Conservation (phyloP, 23 tunicate genomes). For the Styela plicata region DNA sequence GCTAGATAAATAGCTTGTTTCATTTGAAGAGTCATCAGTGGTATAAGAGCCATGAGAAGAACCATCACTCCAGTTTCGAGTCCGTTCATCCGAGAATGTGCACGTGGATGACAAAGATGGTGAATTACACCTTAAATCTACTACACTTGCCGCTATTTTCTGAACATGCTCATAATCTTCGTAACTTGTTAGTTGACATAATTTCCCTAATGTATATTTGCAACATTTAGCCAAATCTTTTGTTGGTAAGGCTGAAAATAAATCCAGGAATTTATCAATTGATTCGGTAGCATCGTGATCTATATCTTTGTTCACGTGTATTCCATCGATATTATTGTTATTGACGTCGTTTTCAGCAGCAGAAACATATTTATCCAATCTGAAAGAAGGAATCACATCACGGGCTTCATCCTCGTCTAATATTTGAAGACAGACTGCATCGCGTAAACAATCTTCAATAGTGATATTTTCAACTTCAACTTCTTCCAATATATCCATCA, state of each 20-base stretch:
- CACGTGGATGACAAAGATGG: background rate
- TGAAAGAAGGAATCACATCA: background rate
- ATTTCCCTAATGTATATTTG: constrained; percentile 39
- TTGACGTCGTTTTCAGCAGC: background rate
- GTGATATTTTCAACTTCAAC: constrained; percentile 64
- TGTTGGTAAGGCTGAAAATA: constrained; percentile 37
- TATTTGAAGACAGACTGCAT: constrained; percentile 31
- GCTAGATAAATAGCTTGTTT: constrained; percentile 29
- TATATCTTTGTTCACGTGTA: constrained; percentile 6
- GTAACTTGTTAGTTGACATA: constrained; percentile 56
- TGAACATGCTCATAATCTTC: constrained; percentile 64
- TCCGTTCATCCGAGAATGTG: background rate
- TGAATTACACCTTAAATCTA: background rate
- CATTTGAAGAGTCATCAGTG: background rate
- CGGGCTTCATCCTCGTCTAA: constrained; percentile 35
- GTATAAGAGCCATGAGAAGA: background rate
- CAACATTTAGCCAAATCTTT: constrained; percentile 42
- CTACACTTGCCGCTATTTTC: constrained; percentile 49
- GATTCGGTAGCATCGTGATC: background rate
- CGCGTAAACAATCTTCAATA: constrained; percentile 36
- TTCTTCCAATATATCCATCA: constrained; percentile 75
- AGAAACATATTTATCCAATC: background rate
- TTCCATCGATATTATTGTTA: background rate
- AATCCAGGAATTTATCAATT: constrained; percentile 57
- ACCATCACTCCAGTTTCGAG: background rate